Percentiles rank a stretch among this genome's conserved stretches.
Evolutionary conservation across 2,797 vertebrate species (phyloP).

Genomic region (Cossypha heuglini): DNA sequence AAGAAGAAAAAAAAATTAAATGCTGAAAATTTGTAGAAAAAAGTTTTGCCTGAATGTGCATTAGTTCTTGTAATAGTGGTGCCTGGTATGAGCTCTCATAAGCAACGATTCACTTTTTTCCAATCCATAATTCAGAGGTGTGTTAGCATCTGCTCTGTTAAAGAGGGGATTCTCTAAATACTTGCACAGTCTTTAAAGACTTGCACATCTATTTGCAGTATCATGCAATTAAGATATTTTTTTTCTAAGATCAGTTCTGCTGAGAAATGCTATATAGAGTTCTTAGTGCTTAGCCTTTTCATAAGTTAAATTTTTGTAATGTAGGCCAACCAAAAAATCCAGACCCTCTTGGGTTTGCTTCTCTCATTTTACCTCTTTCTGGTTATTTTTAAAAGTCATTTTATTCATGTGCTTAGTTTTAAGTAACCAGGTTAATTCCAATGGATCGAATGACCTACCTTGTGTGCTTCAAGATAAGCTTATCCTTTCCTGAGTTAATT

Average conservation of each 20-base stretch:
- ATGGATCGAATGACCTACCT: neutral
- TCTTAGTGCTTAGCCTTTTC: neutral
- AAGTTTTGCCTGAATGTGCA: neutral
- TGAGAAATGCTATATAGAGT: neutral
- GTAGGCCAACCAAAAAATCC: neutral
- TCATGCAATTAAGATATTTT: neutral
- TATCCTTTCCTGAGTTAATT: conserved; percentile 5
- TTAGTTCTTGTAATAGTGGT: neutral
- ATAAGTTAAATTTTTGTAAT: neutral
- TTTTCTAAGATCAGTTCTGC: neutral
- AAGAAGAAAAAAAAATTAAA: neutral
- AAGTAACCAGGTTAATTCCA: conserved; percentile 14
- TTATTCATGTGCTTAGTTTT: neutral
- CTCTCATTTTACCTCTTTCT: neutral
- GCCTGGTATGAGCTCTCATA: neutral
- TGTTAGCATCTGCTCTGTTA: neutral
- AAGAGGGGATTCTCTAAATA: neutral
- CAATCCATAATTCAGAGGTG: neutral
- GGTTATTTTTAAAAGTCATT: neutral
- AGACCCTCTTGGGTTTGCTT: neutral
- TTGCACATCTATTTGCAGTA: too few relatives aligned
- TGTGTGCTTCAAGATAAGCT: neutral
- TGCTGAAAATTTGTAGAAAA: neutral
- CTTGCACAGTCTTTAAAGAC: neutral
- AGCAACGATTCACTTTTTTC: neutral